Percentiles rank a stretch among this genome's conserved stretches.
Evolutionary conservation across 2,888 invertebrate genomes (phyloP).

Genomic region (Leptinotarsa haldemani): DNA sequence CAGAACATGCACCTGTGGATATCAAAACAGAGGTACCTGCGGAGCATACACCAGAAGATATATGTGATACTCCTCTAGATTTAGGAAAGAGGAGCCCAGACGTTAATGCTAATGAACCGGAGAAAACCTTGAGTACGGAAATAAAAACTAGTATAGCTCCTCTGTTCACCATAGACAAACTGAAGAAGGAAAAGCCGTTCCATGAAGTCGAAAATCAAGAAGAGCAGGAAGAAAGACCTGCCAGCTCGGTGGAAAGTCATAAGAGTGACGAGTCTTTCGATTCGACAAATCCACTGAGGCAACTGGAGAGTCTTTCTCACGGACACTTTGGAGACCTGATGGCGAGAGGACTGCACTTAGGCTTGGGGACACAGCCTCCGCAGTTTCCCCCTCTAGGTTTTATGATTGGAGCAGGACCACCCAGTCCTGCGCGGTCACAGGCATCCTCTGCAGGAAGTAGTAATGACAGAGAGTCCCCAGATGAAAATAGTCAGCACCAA

Average conservation of each 20-base stretch:
- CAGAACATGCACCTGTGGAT: slow-evolving; percentile 34
- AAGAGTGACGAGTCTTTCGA: slow-evolving; percentile 73
- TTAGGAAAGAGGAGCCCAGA: slow-evolving; percentile 66
- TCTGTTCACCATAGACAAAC: slow-evolving; percentile 62
- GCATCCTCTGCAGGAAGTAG: slow-evolving; percentile 72
- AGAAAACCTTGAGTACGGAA: slow-evolving; percentile 57
- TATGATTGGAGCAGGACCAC: slow-evolving; percentile 70
- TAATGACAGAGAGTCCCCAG: slow-evolving; percentile 70
- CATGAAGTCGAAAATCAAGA: slow-evolving; percentile 58
- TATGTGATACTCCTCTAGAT: slow-evolving; percentile 62
- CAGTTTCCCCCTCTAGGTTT: slow-evolving; percentile 66
- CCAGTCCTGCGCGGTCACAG: slow-evolving; percentile 72
- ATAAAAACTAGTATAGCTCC: slow-evolving; percentile 65
- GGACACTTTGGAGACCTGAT: slow-evolving; percentile 76
- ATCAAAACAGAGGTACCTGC: slow-evolving; percentile 32
- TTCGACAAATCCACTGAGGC: slow-evolving; percentile 78
- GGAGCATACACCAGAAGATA: slow-evolving; percentile 47
- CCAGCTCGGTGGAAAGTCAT: slow-evolving; percentile 70
- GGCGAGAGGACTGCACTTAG: slow-evolving; percentile 63
- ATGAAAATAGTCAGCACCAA: slow-evolving; percentile 72
- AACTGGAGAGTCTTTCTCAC: slow-evolving; percentile 83
- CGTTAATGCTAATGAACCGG: slow-evolving; percentile 65
- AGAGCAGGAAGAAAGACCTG: slow-evolving; percentile 65
- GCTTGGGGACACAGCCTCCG: slow-evolving; percentile 61
- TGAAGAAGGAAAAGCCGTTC: slow-evolving; percentile 63